Conservation (phyloP, 2,113 vertebrate genomes). For the Lipophrys pholis region DNA sequence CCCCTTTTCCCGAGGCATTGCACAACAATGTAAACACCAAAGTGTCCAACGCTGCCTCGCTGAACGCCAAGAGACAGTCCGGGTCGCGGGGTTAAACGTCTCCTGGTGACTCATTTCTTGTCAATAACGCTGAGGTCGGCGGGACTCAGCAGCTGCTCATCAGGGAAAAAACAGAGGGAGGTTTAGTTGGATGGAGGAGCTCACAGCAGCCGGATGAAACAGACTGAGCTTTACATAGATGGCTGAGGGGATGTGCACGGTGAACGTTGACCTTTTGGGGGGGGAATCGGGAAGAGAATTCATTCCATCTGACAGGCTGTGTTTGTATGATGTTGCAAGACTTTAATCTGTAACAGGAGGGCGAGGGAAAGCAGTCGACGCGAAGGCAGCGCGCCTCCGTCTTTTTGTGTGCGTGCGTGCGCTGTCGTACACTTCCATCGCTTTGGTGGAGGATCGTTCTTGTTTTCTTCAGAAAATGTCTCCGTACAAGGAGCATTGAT, state of each 20-base stretch:
- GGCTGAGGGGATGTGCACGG: conserved; percentile 8
- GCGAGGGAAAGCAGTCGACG: conserved; percentile 12
- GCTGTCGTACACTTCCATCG: not conserved
- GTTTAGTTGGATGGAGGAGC: conserved; percentile 51
- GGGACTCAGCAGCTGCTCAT: conserved; percentile 56
- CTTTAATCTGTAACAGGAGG: conserved; percentile 32
- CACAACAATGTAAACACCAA: conserved; percentile 61
- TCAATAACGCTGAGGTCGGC: conserved; percentile 41
- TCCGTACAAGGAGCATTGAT: not conserved
- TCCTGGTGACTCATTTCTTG: conserved; percentile 62
- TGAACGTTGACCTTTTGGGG: conserved; percentile 47
- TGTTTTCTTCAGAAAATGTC: conserved; percentile 13
- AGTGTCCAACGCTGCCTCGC: conserved; percentile 17
- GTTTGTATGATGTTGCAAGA: conserved; percentile 33
- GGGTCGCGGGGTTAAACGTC: conserved; percentile 55
- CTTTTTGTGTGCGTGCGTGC: not conserved
- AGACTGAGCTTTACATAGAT: conserved; percentile 35
- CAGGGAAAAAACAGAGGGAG: conserved; percentile 49
- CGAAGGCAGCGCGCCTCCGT: conserved; percentile 19
- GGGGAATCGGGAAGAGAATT: conserved; percentile 32
- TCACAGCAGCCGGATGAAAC: conserved; percentile 22
- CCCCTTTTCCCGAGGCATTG: conserved; percentile 10
- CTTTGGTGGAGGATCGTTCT: not conserved
- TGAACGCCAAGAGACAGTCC: conserved; percentile 18
- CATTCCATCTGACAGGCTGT: conserved; percentile 48